Evolutionary conservation across 64 coral and sea anemone species (phyloP), one percentile per base, ranked within the genome.

Genomic region (Dendronephthya gigantea): DNA sequence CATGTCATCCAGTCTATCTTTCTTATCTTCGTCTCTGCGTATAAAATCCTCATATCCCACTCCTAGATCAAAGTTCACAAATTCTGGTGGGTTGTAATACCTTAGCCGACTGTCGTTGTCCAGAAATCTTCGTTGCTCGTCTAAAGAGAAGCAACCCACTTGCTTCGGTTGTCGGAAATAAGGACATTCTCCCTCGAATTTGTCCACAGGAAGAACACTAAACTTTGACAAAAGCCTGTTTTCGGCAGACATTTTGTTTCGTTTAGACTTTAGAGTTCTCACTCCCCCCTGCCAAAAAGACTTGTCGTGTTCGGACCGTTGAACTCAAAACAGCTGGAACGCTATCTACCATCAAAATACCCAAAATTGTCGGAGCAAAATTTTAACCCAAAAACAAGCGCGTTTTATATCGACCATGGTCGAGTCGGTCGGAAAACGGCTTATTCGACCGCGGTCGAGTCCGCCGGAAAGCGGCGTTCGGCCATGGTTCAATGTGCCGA

Each of bases 41-140:
- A 93, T 74, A 62, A 93, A 97, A n/a, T 91, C 89, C 34, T 97
- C 88, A 75, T 93, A 98, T 0, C 95, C 95, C 1, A 87, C 92
- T 59, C 92, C 84, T 43, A 98, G 81, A 43, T 98, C 95, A 82
- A 98, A 98, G 19, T 91, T 40, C 34, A 98, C 91, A 13, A 33
- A 82, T 22, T 90, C 92, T 30, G 91, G 91, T 29, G 95, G 91
- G n/a, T 50, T 68, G 11, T 93, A 98, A 68, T 81, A 85, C 19
- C 86, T 85, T 65, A 98, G 35, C 39, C 93, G 92, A 48, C 89
- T 84, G 23, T 88, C 93, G 72, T 98, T 87, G 76, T 98, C 95
- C 51, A 90, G 87, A 84, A 98, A 98, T 62, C 84, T 81, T 47
- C 95, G 83, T 15, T 93, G 83, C 11, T 86, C 82, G 81, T 98